Conservation (phyloP, 1,140 invertebrate species). For the Conopomorpha cramerella region DNA sequence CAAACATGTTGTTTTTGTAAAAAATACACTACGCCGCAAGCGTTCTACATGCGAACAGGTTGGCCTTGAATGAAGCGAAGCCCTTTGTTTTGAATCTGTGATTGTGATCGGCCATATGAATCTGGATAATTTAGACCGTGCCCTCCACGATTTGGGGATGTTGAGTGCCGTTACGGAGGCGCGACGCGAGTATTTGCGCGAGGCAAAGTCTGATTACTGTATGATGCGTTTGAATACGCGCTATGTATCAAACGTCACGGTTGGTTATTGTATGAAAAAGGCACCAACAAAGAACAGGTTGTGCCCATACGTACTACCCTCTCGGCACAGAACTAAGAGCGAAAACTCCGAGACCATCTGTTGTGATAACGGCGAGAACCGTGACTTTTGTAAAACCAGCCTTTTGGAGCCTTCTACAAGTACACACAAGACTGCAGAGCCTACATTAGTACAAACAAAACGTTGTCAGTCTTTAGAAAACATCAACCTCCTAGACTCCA, state of each 20-base stretch:
- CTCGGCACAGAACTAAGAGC: slow-evolving; percentile 62
- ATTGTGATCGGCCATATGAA: no score
- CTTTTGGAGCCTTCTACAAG: slow-evolving; percentile 44
- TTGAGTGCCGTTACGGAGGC: slow-evolving; percentile 61
- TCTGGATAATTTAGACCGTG: slow-evolving; percentile 60
- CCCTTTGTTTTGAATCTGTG: no score
- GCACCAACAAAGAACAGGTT: slow-evolving; percentile 49
- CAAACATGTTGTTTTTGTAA: no score
- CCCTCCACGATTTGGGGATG: slow-evolving; percentile 63
- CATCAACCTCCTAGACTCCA: slow-evolving; percentile 32
- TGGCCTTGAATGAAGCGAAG: no score
- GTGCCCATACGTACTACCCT: slow-evolving; percentile 50
- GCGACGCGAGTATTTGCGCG: slow-evolving; percentile 57
- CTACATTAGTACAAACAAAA: slow-evolving; percentile 26
- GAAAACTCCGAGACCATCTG: slow-evolving; percentile 61
- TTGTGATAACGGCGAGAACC: slow-evolving; percentile 31
- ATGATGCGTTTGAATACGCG: slow-evolving; percentile 61
- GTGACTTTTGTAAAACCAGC: slow-evolving; percentile 36
- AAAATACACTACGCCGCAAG: no score
- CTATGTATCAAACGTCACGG: slow-evolving; percentile 62
- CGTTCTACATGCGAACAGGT: no score
- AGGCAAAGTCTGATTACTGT: slow-evolving; percentile 49
- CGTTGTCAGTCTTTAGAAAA: slow-evolving; percentile 50
- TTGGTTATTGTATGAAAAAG: slow-evolving; percentile 60
- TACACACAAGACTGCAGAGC: slow-evolving; percentile 19